Percentiles rank a stretch among this genome's conserved stretches.
These are phyloP conservation scores for Salvator merianae DNA, from an alignment of 2,113 vertebrate species.

Conservation along the genomic window DNA sequence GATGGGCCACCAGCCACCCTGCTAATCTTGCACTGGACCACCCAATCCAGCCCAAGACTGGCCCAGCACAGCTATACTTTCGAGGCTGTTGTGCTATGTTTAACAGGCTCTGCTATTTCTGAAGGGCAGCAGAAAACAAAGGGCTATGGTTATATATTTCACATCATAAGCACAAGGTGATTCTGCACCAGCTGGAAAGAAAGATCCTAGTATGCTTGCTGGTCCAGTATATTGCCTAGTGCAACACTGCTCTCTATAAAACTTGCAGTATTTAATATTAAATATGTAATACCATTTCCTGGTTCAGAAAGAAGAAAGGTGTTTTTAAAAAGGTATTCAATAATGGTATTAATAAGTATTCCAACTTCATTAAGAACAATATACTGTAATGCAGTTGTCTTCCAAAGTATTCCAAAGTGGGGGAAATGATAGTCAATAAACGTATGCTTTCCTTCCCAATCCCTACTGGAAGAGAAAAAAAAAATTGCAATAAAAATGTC, in stretches of 20 bases:
- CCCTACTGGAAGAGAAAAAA: no score
- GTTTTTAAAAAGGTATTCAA: constrained; percentile 69
- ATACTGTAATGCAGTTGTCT: constrained; percentile 35
- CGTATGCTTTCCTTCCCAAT: background rate
- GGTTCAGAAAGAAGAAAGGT: constrained; percentile 64
- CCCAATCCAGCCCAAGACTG: no score
- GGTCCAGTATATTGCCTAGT: no score
- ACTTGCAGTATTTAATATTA: constrained; percentile 71
- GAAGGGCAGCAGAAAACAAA: constrained; percentile 32
- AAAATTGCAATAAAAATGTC: constrained; percentile 6
- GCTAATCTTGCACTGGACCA: no score
- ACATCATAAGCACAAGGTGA: constrained; percentile 63
- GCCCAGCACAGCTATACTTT: no score
- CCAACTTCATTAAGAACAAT: constrained; percentile 41
- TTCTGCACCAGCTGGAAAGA: no score
- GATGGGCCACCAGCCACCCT: no score
- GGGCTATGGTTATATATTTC: constrained; percentile 61
- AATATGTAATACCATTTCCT: constrained; percentile 66
- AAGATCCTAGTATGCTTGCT: no score
- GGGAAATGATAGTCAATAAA: constrained; percentile 13
- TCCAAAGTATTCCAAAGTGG: constrained; percentile 62
- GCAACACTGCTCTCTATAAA: constrained; percentile 47
- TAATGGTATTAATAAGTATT: constrained; percentile 68
- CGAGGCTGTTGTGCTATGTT: constrained; percentile 7
- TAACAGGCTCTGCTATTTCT: constrained; percentile 14